Conservation (phyloP, 2,888 invertebrate species). For the Polydrusus pterygomalis region DNA sequence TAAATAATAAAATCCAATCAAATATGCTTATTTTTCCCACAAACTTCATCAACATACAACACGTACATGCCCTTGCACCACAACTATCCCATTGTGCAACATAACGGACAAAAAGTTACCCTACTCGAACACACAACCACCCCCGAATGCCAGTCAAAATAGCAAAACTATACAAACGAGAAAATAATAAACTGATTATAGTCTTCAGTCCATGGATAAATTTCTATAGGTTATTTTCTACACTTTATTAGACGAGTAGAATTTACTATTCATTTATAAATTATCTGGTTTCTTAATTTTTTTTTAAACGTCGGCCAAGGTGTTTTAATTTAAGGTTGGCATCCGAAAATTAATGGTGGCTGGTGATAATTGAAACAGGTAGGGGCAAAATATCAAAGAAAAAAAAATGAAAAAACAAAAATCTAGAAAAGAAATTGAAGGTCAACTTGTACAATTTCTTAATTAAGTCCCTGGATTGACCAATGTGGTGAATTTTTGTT, state of each 20-base stretch:
- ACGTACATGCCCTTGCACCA: slow-evolving; percentile 34
- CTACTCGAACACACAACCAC: slow-evolving; percentile 34
- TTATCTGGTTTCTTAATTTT: no score
- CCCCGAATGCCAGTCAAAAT: slow-evolving; percentile 50
- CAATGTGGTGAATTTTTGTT: no score
- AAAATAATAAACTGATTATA: slow-evolving; percentile 51
- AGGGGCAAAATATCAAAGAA: no score
- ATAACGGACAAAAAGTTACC: slow-evolving; percentile 43
- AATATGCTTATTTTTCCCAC: slow-evolving; percentile 45
- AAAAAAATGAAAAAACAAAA: no score
- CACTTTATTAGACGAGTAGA: not conserved
- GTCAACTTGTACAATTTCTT: no score
- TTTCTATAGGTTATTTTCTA: slow-evolving; percentile 21
- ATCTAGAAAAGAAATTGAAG: no score
- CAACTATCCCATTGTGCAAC: slow-evolving; percentile 26
- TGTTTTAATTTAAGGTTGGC: no score
- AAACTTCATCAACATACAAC: slow-evolving; percentile 30
- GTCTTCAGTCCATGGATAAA: slow-evolving; percentile 17
- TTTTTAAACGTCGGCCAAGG: no score
- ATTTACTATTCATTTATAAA: not conserved
- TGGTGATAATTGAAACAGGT: no score
- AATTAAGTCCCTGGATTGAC: no score
- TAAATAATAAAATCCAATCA: slow-evolving; percentile 43
- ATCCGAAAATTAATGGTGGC: no score
- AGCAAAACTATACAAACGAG: slow-evolving; percentile 44